Conservation (phyloP, 23 tunicate species). For the Diplosoma virens region DNA sequence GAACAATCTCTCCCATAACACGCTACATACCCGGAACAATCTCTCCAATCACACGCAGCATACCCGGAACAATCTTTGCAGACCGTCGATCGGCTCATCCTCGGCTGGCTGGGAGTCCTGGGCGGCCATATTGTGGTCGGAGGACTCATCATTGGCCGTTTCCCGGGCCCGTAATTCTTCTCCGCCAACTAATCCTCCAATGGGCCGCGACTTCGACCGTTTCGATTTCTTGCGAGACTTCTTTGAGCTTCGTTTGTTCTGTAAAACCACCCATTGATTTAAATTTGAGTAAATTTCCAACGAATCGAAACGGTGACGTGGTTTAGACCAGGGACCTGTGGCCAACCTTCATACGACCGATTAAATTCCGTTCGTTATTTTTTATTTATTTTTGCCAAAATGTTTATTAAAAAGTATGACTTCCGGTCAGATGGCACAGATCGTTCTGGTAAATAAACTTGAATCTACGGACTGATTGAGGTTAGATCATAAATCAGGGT, state of each 20-base stretch:
- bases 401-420: no score
- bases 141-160: not conserved
- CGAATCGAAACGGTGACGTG: not conserved
- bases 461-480: no score
- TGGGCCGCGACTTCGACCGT: not conserved
- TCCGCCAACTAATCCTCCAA: not conserved
- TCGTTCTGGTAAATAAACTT: no score
- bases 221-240: not conserved
- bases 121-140: conserved; percentile 12
- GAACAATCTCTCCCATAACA: no score
- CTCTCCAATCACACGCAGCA: no score
- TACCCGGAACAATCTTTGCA: conserved; percentile 4
- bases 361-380: no score
- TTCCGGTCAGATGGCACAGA: no score
- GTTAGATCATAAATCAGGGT: no score
- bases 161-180: conserved; percentile 10
- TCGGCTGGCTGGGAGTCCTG: conserved; percentile 18
- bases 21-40: no score
- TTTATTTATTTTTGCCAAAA: no score
- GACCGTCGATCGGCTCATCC: conserved; percentile 3
- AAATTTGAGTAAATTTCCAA: not conserved
- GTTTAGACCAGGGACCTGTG: not conserved
- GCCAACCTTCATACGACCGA: not conserved
- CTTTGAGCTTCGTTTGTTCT: not conserved
- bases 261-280: not conserved